Conservation (phyloP, 2,797 vertebrate genomes). For the Parotocinclus haroldoi region DNA sequence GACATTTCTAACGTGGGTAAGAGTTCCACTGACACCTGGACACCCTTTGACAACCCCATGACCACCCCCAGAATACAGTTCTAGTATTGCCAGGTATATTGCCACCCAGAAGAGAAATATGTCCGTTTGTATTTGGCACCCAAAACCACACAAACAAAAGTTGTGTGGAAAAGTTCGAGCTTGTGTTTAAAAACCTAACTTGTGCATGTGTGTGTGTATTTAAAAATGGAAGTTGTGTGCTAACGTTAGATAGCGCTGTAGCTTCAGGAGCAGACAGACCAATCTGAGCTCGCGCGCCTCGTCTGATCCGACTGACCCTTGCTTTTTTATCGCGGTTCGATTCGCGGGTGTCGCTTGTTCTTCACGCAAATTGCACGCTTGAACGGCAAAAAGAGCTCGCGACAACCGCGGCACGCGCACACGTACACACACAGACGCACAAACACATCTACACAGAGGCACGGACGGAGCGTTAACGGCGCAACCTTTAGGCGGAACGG, state of each 20-base stretch:
- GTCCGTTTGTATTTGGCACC: neutral
- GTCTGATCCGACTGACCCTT: constrained; percentile 88
- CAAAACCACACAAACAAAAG: neutral
- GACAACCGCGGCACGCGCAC: constrained; percentile 52
- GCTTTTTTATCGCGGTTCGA: constrained; percentile 81
- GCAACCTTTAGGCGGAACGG: constrained; percentile 87
- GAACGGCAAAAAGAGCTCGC: constrained; percentile 44
- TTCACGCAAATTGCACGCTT: neutral
- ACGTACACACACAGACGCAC: constrained; percentile 61
- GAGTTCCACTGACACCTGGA: too few relatives aligned
- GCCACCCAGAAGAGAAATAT: neutral
- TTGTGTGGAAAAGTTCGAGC: constrained; percentile 6
- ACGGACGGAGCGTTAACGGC: constrained; percentile 75
- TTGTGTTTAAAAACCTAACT: neutral
- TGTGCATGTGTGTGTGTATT: neutral
- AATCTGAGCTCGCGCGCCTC: constrained; percentile 70
- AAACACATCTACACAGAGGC: constrained; percentile 54
- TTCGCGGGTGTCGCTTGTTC: constrained; percentile 65
- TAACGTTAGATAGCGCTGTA: constrained; percentile 67
- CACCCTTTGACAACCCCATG: too few relatives aligned
- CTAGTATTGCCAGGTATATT: too few relatives aligned
- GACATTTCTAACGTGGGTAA: too few relatives aligned
- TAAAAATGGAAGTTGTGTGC: constrained; percentile 77
- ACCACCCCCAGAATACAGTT: too few relatives aligned
- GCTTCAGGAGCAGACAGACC: constrained; percentile 53